Conservation (phyloP, 2,113 vertebrate species). For the Zeus faber region DNA sequence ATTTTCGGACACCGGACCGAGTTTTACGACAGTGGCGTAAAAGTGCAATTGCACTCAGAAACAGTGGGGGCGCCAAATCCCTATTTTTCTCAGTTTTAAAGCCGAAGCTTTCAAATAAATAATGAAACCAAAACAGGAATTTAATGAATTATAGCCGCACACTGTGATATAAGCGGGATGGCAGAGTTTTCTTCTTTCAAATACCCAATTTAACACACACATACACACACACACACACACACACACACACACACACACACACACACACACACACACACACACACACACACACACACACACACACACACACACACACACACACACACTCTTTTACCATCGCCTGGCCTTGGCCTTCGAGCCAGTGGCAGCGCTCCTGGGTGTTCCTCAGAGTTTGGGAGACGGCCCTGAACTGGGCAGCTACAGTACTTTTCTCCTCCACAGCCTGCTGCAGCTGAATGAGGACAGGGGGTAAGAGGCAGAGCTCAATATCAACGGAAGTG, state of each 20-base stretch:
- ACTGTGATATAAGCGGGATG: no score
- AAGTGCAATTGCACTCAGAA: no score
- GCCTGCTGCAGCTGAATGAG: slow-evolving; percentile 73
- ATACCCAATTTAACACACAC: no score
- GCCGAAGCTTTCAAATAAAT: no score
- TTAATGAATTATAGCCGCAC: no score
- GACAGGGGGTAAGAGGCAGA: neutral
- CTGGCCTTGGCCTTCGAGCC: slow-evolving; percentile 75
- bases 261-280: neutral
- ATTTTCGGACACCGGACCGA: no score
- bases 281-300: neutral
- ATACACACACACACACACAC: neutral
- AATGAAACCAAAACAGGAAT: no score
- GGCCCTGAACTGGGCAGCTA: slow-evolving; percentile 76
- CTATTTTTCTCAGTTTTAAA: no score
- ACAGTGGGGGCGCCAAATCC: no score
- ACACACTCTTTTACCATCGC: slow-evolving; percentile 22
- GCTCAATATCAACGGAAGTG: neutral
- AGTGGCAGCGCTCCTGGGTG: slow-evolving; percentile 77
- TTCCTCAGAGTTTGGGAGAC: slow-evolving; percentile 82
- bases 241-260: slow-evolving; percentile 5
- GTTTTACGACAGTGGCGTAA: no score
- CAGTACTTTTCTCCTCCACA: slow-evolving; percentile 75
- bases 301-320: neutral
- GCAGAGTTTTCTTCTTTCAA: no score